Base-by-base conservation (phyloP, 2,797 vertebrate species). In the Micropoecilia bifurca region DNA sequence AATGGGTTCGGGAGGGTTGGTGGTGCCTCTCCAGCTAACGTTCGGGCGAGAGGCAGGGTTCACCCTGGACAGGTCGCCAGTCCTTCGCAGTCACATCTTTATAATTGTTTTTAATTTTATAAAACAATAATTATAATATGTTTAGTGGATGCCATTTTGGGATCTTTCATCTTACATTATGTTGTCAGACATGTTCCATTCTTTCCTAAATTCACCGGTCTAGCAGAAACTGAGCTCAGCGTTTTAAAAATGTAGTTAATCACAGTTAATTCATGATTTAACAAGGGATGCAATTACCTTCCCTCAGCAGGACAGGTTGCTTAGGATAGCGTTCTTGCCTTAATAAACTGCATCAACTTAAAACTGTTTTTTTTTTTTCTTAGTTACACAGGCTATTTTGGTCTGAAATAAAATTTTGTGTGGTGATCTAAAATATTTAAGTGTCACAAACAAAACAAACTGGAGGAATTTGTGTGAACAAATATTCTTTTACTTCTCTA, bases 191-290 rank as follows among this genome's bases (percentile, higher is more conserved):
- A 45, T 39, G 4, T 43, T 69, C 25, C 39, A 69, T 43, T 43
- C 41, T 13, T n/a, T 69, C 3, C 20, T 68, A 41, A 39, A 68
- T 41, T 22, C 36, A 41, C 20, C 3, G 20, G 8, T 68, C 39
- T 69, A 36, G 66, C 18, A n/a, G 22, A n/a, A 69, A 69, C 39
- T 69, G 39, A 69, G 66, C 39, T 43, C 39, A 43, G 9, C 39
- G 1, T 43, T 69, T 43, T 4, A 25, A 39, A 43, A 69, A 69
- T 43, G 39, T 69, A 39, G 39, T 69, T 69, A 69, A 69, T 69
- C 39, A 69, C 39, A 43, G 66, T 43, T 69, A 69, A 9, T 45
- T 69, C 41, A 69, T 43, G 66, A n/a, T 43, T 43, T 69, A 69
- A 43, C 39, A 69, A 69, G 9, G 22, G n/a, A 25, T 10, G 39